A percentile compares a stretch with the other conserved stretches of the same genome.
Evolutionary conservation across 2,888 invertebrate genomes (phyloP).

Genomic region (Phytoseiulus persimilis): DNA sequence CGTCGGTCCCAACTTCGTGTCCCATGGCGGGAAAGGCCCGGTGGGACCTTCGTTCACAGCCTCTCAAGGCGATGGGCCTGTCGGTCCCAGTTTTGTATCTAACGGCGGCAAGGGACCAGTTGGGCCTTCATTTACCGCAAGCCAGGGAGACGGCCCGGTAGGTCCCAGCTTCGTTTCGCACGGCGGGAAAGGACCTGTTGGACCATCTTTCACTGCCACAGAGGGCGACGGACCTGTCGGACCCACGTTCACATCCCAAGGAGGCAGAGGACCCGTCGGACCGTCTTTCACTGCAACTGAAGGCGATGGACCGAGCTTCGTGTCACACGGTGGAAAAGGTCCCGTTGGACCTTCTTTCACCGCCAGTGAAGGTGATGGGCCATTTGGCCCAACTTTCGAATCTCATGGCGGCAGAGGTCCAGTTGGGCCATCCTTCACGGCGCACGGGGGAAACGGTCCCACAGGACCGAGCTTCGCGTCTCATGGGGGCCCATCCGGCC

Average conservation of each 20-base stretch:
- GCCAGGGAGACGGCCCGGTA: constrained; percentile 8
- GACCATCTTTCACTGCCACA: not conserved
- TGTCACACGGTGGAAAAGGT: not conserved
- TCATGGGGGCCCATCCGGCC: not conserved
- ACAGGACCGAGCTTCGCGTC: not conserved
- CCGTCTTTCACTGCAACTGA: not conserved
- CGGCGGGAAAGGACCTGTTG: not conserved
- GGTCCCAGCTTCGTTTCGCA: constrained; percentile 28
- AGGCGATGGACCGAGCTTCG: not conserved
- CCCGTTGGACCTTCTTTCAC: constrained; percentile 9
- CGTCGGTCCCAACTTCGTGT: not conserved
- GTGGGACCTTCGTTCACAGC: constrained; percentile 6
- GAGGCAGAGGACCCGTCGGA: constrained; percentile 8
- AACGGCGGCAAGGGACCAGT: constrained; percentile 12
- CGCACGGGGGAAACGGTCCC: not conserved
- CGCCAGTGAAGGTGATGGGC: not conserved
- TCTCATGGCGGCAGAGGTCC: not conserved
- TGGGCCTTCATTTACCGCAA: not conserved
- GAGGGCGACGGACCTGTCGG: constrained; percentile 19
- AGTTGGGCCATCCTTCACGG: not conserved
- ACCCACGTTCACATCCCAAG: not conserved
- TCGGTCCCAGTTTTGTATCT: not conserved
- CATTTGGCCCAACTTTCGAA: not conserved
- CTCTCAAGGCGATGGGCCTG: constrained; percentile 16
- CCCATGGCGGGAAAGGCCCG: not conserved